Evolutionary conservation across 1,140 invertebrate species (phyloP).

Genomic region (Vollenhovia emeryi): DNA sequence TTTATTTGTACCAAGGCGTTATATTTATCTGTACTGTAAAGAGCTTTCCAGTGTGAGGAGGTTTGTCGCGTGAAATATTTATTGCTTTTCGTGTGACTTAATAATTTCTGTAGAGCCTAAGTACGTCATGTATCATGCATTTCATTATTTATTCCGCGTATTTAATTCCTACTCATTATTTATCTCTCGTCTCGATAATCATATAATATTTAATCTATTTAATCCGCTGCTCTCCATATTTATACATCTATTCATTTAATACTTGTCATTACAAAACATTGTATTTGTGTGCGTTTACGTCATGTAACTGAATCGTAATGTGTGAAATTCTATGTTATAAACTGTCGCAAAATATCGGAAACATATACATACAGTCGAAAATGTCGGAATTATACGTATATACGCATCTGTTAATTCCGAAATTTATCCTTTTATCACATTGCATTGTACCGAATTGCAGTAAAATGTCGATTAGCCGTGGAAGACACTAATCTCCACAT

Average conservation of each 20-base stretch:
- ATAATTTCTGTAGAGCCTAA: conserved; percentile 13
- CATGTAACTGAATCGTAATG: conserved; percentile 2
- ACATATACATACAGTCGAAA: not conserved
- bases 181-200: not conserved
- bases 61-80: conserved; percentile 33
- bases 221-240: not conserved
- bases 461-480: not conserved
- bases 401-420: not conserved
- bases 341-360: not conserved
- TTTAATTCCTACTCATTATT: conserved; percentile 49
- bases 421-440: not conserved
- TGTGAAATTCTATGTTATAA: conserved; percentile 5
- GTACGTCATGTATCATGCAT: not conserved
- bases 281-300: conserved; percentile 2
- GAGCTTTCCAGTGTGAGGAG: not conserved
- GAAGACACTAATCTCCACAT: not conserved
- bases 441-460: not conserved
- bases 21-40: not conserved
- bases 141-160: conserved; percentile 54
- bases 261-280: conserved; percentile 19
- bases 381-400: not conserved
- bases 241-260: conserved; percentile 19
- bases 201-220: conserved; percentile 36
- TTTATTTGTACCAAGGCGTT: not conserved
- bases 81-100: not conserved